Evolutionary conservation across 2,797 vertebrate species (phyloP), one percentile per base, ranked within the genome.

Genomic region (Chloroceryle amazona): DNA sequence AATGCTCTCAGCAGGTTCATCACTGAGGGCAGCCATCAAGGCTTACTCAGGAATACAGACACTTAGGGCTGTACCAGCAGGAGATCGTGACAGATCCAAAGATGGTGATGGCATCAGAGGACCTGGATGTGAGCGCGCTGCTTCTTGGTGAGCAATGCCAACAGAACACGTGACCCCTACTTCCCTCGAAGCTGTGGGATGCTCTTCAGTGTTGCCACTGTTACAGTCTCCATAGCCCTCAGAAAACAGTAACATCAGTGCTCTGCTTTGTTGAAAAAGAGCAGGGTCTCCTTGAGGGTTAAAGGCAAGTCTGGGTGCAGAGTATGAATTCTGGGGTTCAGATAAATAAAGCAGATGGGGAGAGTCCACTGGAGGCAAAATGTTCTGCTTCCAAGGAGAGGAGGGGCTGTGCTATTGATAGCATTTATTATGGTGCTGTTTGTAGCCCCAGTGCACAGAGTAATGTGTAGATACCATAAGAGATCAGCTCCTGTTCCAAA

Each of bases 121-220:
- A 47, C 52, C 29, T 66, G 42, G 37, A 22, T 61, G 21, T 70
- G 54, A 73, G 41, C 57, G 4, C 1, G 0, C 17, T 65, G 65
- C 21, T 58, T 57, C 44, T 67, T 8, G 3, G 9, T 18, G 39
- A 84, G 39, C 54, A 52, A 22, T 65, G 33, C 62, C 22, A 37
- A 51, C 19, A 71, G 37, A 46, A 20, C 0, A 0, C 19, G 22
- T 68, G 39, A 15, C 18, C 41, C 20, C 18, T 2, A 4, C 25
- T 51, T 71, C 25, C 41, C 31, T 72, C 3, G 4, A 66, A 72
- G 47, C 39, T 71, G 37, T 58, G 23, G 25, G 19, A 63, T 4
- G 17, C 8, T 85, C 22, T 72, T 19, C 31, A 82, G 33, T 1
- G 1, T 42, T 49, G 28, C 19, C 49, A 29, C 51, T 0, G 0